Evolutionary conservation across 2,113 vertebrate species (phyloP).

Genomic region (Corydoras sp.): DNA sequence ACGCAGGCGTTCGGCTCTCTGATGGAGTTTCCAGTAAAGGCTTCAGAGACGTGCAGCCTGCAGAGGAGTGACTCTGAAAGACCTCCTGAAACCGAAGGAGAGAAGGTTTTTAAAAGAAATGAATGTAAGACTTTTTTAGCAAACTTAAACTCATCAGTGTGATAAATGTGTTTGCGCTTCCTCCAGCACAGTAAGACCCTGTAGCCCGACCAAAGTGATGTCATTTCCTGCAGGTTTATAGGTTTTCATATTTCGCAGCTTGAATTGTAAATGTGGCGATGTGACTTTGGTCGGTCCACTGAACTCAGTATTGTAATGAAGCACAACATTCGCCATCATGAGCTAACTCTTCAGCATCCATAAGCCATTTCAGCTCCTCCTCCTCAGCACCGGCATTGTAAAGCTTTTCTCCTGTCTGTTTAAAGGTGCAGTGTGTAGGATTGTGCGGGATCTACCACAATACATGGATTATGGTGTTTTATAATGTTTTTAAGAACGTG

Average conservation of each 20-base stretch:
- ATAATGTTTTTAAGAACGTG: too few relatives aligned
- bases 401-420: constrained; percentile 5
- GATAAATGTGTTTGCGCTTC: constrained; percentile 48
- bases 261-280: constrained; percentile 24
- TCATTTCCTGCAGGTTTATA: constrained; percentile 43
- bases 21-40: constrained; percentile 57
- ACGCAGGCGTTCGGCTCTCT: constrained; percentile 2
- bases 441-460: too few relatives aligned
- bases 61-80: too few relatives aligned
- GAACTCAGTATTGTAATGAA: constrained; percentile 37
- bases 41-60: constrained; percentile 24
- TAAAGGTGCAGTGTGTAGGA: too few relatives aligned
- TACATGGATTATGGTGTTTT: too few relatives aligned
- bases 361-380: constrained; percentile 15
- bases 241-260: constrained; percentile 17
- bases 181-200: constrained; percentile 50
- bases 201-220: constrained; percentile 71
- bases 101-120: too few relatives aligned
- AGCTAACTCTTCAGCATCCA: constrained; percentile 5
- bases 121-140: constrained; percentile 32
- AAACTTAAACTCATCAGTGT: constrained; percentile 46
- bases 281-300: constrained; percentile 20
- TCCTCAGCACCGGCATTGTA: constrained; percentile 27
- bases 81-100: too few relatives aligned
- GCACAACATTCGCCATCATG: constrained; percentile 8